A percentile compares a stretch with the other conserved stretches of the same genome.
phyloP scores from a whole-genome alignment of 2,113 vertebrate species.

The Melospiza melodia region DNA sequence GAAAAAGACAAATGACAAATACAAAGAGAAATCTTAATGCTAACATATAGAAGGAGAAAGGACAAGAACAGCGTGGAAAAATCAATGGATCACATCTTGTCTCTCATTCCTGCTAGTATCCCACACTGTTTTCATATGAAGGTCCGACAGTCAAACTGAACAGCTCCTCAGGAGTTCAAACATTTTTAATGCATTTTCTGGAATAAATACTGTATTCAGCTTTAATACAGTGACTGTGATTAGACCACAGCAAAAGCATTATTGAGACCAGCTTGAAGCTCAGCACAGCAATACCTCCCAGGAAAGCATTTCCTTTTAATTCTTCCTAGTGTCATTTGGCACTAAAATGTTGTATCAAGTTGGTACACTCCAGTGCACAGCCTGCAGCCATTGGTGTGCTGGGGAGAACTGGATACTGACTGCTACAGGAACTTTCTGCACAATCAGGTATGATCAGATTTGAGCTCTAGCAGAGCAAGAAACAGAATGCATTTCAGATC shows the following conservation, averaged over 20 bases:
- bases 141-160: not conserved
- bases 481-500: not conserved
- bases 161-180: not conserved
- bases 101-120: not conserved
- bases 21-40: not conserved
- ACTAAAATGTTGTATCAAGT: not conserved
- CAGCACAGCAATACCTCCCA: not conserved
- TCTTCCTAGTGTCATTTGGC: not conserved
- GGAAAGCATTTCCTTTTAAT: not conserved
- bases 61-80: not conserved
- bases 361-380: not conserved
- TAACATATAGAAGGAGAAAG: not conserved
- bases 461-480: not conserved
- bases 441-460: not conserved
- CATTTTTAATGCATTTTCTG: not conserved
- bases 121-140: not conserved
- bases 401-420: not conserved
- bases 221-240: not conserved
- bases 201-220: not conserved
- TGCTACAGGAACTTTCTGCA: not conserved
- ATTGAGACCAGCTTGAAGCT: not conserved
- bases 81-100: not conserved
- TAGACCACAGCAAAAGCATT: not conserved
- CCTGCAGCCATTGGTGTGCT: not conserved
- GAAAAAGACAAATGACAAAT: not conserved